Conservation (phyloP, 2,888 invertebrate genomes). For the Dolomedes plantarius region DNA sequence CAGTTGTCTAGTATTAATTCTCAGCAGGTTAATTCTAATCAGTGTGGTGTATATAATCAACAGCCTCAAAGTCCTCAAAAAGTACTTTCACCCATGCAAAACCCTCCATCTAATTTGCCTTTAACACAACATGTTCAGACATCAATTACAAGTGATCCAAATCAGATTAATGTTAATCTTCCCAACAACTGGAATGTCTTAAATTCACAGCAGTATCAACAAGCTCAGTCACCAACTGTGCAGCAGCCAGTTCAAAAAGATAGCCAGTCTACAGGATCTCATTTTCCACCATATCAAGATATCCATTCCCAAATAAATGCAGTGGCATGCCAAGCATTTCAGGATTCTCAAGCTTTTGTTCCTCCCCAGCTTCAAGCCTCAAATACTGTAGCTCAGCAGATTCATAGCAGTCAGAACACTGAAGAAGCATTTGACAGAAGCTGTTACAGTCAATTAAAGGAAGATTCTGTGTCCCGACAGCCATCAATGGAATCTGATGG, state of each 20-base stretch:
- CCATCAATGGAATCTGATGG: slow-evolving; percentile 43
- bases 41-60: slow-evolving; percentile 3
- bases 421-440: slow-evolving; percentile 20
- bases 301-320: not conserved
- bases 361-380: not conserved
- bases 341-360: slow-evolving; percentile 25
- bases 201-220: slow-evolving; percentile 39
- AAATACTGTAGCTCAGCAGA: not conserved
- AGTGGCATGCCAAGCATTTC: not conserved
- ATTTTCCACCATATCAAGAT: slow-evolving; percentile 23
- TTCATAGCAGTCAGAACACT: not conserved
- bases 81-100: slow-evolving; percentile 15
- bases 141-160: not conserved
- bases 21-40: slow-evolving; percentile 16
- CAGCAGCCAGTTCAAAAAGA: not conserved
- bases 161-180: slow-evolving; percentile 8
- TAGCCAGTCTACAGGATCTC: not conserved
- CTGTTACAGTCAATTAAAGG: not conserved
- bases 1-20: slow-evolving; percentile 18
- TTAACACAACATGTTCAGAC: slow-evolving; percentile 12
- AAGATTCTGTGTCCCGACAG: slow-evolving; percentile 28
- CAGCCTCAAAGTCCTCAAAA: slow-evolving; percentile 41
- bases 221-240: not conserved
- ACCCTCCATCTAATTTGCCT: slow-evolving; percentile 17
- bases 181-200: not conserved